Evolutionary conservation across 2,113 vertebrate species (phyloP).

Genomic region (Pardalotus punctatus): DNA sequence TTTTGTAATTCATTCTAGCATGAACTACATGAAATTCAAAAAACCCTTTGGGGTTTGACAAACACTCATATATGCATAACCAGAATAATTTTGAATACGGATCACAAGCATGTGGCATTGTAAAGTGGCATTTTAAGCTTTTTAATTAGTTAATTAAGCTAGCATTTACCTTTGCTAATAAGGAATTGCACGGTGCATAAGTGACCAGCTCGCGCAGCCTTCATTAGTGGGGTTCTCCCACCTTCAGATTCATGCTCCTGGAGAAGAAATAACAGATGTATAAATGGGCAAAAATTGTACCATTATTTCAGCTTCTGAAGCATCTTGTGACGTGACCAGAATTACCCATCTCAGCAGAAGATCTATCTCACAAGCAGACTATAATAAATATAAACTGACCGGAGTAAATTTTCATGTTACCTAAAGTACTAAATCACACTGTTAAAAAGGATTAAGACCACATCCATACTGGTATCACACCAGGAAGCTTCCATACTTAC

Average conservation of each 20-base stretch:
- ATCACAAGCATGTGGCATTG: background rate
- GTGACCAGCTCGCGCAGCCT: constrained; percentile 96
- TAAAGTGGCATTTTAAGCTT: background rate
- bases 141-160: background rate
- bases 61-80: background rate
- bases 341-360: background rate
- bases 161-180: constrained; percentile 91
- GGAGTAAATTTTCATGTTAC: background rate
- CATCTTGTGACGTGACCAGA: background rate
- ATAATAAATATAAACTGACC: background rate
- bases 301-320: background rate
- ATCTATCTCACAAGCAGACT: background rate
- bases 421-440: background rate
- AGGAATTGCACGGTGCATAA: constrained; percentile 98
- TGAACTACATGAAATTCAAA: background rate
- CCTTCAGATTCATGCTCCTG: constrained; percentile 99
- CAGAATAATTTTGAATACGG: background rate
- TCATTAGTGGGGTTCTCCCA: constrained; percentile 97
- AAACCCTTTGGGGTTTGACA: background rate
- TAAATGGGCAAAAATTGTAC: background rate
- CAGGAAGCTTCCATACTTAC: background rate
- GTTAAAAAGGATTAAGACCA: background rate
- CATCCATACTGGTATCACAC: background rate
- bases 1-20: background rate
- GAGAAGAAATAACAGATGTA: background rate